Evolutionary conservation across 2,888 invertebrate species (phyloP).

Genomic region (Macaria liturata): DNA sequence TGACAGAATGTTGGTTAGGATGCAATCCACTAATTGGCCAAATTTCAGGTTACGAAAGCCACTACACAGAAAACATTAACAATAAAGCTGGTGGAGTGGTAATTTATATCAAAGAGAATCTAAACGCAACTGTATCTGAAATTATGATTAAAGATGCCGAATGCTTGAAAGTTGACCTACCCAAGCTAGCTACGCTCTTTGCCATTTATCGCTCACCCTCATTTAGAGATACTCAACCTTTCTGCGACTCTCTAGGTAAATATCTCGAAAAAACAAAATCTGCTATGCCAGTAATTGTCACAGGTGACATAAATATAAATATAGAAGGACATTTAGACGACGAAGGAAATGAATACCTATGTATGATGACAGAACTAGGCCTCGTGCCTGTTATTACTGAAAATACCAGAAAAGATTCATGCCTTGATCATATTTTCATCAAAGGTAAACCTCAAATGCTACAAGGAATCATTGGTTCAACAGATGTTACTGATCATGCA

Average conservation of each 20-base stretch:
- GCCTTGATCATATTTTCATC: conserved; percentile 2
- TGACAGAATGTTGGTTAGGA: conserved; percentile 5
- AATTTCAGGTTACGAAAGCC: conserved; percentile 1
- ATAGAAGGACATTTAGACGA: background rate
- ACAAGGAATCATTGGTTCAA: background rate
- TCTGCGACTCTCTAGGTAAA: background rate
- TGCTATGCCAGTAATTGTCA: background rate
- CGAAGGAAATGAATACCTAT: conserved; percentile 1
- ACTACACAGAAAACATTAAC: background rate
- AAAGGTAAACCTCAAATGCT: background rate
- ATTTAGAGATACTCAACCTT: background rate
- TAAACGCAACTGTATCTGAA: background rate
- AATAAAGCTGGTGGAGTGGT: conserved; percentile 3
- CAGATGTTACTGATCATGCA: background rate
- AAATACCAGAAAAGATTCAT: background rate
- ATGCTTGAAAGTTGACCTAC: background rate
- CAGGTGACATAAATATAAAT: conserved; percentile 1
- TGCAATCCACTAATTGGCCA: conserved; percentile 1
- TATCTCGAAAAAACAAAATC: background rate
- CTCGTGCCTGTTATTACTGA: background rate
- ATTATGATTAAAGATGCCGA: background rate
- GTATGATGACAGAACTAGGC: conserved; percentile 3
- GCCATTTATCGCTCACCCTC: background rate
- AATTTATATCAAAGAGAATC: background rate
- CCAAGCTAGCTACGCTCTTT: background rate